Percentiles rank a stretch among this genome's conserved stretches.
Conservation (phyloP, 2,888 invertebrate genomes). For the Baronia brevicornis region DNA sequence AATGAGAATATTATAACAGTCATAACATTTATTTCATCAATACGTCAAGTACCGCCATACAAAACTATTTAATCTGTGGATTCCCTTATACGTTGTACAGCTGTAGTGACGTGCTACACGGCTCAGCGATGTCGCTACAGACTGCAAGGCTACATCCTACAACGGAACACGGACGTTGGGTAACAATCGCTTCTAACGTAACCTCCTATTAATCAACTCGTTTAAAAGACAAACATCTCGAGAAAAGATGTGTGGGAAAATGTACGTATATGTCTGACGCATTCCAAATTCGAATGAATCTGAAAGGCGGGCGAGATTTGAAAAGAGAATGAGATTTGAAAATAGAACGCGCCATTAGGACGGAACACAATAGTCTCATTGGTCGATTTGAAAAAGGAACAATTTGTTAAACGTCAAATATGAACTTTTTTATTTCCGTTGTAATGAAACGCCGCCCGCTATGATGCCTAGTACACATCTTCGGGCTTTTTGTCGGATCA, state of each 20-base stretch:
- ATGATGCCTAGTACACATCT: conserved; percentile 65
- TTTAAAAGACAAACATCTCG: conserved; percentile 58
- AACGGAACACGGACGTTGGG: conserved; percentile 23
- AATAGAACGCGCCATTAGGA: conserved; percentile 75
- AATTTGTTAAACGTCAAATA: conserved; percentile 76
- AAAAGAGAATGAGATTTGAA: conserved; percentile 75
- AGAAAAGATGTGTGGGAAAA: conserved; percentile 71
- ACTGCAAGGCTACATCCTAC: conserved; percentile 9
- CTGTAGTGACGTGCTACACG: no score
- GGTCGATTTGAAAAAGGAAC: conserved; percentile 76
- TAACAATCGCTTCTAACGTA: conserved; percentile 50
- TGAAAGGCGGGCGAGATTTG: conserved; percentile 70
- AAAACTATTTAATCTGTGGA: no score
- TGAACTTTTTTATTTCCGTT: conserved; percentile 69
- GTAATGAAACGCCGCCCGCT: conserved; percentile 66
- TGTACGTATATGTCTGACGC: conserved; percentile 58
- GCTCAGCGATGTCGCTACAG: conserved; percentile 5
- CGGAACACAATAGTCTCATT: conserved; percentile 73
- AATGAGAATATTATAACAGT: no score
- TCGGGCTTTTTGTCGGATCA: conserved; percentile 59
- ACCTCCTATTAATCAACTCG: conserved; percentile 70
- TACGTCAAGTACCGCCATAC: no score
- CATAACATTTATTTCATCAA: no score
- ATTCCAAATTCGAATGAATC: conserved; percentile 74
- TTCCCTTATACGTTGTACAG: no score